Percentiles rank a stretch among this genome's conserved stretches.
Evolutionary conservation across 92 coral and sea anemone species (phyloP).

Genomic region (Isaurus tuberculatus): DNA sequence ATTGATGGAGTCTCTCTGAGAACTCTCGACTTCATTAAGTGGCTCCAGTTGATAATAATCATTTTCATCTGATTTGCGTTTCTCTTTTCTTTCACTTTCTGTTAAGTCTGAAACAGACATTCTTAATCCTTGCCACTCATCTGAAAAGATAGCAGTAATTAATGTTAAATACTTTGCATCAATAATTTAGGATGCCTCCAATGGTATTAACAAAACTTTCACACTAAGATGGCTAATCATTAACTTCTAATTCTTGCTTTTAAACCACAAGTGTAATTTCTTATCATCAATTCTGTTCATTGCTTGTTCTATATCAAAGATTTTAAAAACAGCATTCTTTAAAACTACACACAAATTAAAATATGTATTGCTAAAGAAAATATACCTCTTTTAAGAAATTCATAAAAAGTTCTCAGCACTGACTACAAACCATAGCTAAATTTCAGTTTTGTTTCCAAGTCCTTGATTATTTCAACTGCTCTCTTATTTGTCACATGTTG

Average conservation of each 20-base stretch:
- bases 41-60: conserved; percentile 31
- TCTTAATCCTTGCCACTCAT: conserved; percentile 29
- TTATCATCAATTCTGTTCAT: too few relatives aligned
- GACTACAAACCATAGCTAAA: conserved; percentile 73
- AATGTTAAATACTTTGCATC: background rate
- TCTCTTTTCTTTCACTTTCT: conserved; percentile 11
- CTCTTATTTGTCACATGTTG: conserved; percentile 65
- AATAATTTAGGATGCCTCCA: background rate
- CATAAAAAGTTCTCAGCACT: background rate
- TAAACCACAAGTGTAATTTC: too few relatives aligned
- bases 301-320: too few relatives aligned
- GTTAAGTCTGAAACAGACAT: conserved; percentile 22
- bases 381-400: too few relatives aligned
- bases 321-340: too few relatives aligned
- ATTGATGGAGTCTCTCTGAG: background rate
- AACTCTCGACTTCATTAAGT: background rate
- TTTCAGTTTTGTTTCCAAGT: conserved; percentile 70
- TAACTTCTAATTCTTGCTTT: too few relatives aligned
- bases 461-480: conserved; percentile 70
- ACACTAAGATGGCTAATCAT: too few relatives aligned
- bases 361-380: too few relatives aligned
- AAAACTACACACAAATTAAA: background rate
- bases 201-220: background rate
- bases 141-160: conserved; percentile 4
- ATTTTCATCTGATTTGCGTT: conserved; percentile 11